These are phyloP conservation scores for Microcaecilia unicolor DNA, from an alignment of 2,797 vertebrate genomes.

Conservation along the genomic window DNA sequence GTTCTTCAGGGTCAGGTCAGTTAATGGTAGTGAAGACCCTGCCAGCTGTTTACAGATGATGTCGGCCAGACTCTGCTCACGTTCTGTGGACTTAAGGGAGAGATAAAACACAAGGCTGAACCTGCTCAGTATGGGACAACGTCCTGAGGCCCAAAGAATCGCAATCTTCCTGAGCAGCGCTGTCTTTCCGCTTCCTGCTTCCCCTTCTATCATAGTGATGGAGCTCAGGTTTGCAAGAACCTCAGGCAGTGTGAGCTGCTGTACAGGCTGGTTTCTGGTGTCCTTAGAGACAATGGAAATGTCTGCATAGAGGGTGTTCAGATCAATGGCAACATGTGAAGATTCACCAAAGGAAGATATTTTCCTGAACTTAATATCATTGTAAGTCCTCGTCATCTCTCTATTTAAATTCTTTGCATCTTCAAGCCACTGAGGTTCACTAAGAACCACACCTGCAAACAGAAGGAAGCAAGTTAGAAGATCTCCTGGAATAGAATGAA, in stretches of 20 bases:
- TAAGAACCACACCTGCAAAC: slow-evolving; percentile 2
- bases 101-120: slow-evolving; percentile 40
- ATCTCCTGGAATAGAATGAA: background rate
- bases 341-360: slow-evolving; percentile 12
- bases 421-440: slow-evolving; percentile 4
- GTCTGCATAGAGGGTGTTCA: slow-evolving; percentile 17
- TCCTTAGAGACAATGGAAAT: slow-evolving; percentile 21
- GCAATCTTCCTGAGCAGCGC: slow-evolving; percentile 31
- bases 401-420: slow-evolving; percentile 12
- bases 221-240: slow-evolving; percentile 18
- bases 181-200: slow-evolving; percentile 32
- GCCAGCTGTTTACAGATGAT: slow-evolving; percentile 20
- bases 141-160: slow-evolving; percentile 35
- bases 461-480: no score
- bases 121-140: slow-evolving; percentile 28
- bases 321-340: slow-evolving; percentile 1
- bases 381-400: slow-evolving; percentile 16
- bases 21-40: background rate
- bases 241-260: slow-evolving; percentile 14
- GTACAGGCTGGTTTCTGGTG: slow-evolving; percentile 10
- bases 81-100: slow-evolving; percentile 6
- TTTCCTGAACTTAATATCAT: slow-evolving; percentile 3
- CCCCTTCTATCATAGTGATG: slow-evolving; percentile 33
- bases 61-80: slow-evolving; percentile 12
- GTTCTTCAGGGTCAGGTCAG: slow-evolving; percentile 8